These are phyloP conservation scores for Delia radicum DNA, from an alignment of 1,140 invertebrate genomes.

Conservation along the genomic window DNA sequence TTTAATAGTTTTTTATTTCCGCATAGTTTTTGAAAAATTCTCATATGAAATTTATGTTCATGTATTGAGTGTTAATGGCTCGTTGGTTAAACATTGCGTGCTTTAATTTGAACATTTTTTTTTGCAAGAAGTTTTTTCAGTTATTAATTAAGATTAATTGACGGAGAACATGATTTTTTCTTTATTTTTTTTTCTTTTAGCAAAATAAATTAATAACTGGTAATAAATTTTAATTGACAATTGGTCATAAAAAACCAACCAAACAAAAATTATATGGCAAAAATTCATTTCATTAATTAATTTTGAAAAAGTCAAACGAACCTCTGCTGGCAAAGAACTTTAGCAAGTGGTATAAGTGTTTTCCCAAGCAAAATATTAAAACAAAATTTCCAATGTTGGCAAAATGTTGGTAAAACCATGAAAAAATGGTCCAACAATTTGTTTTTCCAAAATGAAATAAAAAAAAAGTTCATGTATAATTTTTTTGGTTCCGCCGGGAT, in stretches of 20 bases:
- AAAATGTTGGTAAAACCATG: too few relatives aligned
- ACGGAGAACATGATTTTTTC: conserved; percentile 15
- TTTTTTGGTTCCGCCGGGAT: too few relatives aligned
- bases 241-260: neutral
- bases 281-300: too few relatives aligned
- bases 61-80: neutral
- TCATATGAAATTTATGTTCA: neutral
- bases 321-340: too few relatives aligned
- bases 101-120: neutral
- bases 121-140: neutral
- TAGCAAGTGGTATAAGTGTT: too few relatives aligned
- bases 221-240: neutral
- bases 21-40: neutral
- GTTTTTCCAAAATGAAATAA: too few relatives aligned
- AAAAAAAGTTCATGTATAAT: too few relatives aligned
- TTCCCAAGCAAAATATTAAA: too few relatives aligned
- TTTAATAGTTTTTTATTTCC: neutral
- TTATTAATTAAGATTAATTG: conserved; percentile 23
- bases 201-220: neutral
- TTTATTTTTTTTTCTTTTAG: neutral
- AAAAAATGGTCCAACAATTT: too few relatives aligned
- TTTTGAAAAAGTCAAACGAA: too few relatives aligned
- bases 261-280: too few relatives aligned
- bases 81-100: neutral
- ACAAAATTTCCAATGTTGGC: too few relatives aligned